These are phyloP conservation scores for Kuschelorhynchus macadamiae DNA, from an alignment of 2,888 invertebrate genomes.

Conservation along the genomic window DNA sequence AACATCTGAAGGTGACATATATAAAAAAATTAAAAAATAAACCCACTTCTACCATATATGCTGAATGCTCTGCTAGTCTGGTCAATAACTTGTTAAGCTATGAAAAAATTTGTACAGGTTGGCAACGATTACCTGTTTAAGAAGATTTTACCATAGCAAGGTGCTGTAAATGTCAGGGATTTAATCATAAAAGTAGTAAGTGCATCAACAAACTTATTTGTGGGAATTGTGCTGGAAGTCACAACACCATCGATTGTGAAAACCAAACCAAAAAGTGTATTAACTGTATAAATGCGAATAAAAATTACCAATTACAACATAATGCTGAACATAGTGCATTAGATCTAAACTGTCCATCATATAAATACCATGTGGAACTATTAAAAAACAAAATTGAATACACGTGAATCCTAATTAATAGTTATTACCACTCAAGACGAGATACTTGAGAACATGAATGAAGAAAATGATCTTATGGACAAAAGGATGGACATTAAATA, in stretches of 20 bases:
- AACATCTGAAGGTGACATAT: neutral
- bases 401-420: neutral
- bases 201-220: neutral
- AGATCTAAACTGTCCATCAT: neutral
- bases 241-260: neutral
- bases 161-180: neutral
- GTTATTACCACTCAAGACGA: neutral
- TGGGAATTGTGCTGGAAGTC: neutral
- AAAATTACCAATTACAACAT: neutral
- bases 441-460: neutral
- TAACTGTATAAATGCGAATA: neutral
- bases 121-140: neutral
- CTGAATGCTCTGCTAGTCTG: neutral
- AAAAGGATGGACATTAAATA: too few relatives aligned
- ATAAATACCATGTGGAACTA: neutral
- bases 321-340: neutral
- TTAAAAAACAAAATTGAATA: neutral
- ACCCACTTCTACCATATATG: conserved; percentile 1
- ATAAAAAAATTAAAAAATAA: conserved; percentile 3
- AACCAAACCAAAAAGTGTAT: neutral
- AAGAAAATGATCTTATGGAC: too few relatives aligned
- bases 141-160: neutral
- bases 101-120: neutral
- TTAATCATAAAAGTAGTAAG: neutral
- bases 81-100: neutral